Evolutionary conservation across 2,888 invertebrate species (phyloP).

Genomic region (Pemphredon lugubris): DNA sequence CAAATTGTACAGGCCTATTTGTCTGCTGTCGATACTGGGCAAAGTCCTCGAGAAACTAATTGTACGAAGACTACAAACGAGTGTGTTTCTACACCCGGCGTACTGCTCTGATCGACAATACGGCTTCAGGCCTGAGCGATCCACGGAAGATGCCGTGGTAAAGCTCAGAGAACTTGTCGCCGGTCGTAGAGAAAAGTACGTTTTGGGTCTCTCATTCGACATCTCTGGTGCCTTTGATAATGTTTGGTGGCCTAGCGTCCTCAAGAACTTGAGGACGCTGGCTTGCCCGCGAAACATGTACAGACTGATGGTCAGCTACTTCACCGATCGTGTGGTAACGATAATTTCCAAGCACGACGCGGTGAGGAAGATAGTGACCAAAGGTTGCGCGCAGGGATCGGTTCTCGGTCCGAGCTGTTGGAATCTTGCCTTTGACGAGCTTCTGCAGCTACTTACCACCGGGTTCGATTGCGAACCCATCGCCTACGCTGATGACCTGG

Average conservation of each 20-base stretch:
- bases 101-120: neutral
- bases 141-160: slow-evolving; percentile 8
- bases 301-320: neutral
- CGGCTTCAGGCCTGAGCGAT: slow-evolving; percentile 4
- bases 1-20: slow-evolving; percentile 23
- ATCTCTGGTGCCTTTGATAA: neutral
- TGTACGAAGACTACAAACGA: neutral
- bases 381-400: slow-evolving; percentile 5
- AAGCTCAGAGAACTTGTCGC: neutral
- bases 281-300: neutral
- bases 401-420: slow-evolving; percentile 11
- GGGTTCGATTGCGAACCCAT: neutral
- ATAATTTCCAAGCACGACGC: neutral
- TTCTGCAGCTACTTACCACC: neutral
- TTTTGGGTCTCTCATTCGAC: neutral
- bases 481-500: slow-evolving; percentile 5
- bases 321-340: neutral
- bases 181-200: neutral
- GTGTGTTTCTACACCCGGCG: neutral
- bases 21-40: slow-evolving; percentile 7
- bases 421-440: slow-evolving; percentile 7
- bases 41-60: slow-evolving; percentile 10
- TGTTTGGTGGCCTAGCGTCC: no score
- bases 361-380: neutral
- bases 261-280: neutral